phyloP scores from a whole-genome alignment of 2,797 vertebrate genomes.

The Oreortyx pictus region DNA sequence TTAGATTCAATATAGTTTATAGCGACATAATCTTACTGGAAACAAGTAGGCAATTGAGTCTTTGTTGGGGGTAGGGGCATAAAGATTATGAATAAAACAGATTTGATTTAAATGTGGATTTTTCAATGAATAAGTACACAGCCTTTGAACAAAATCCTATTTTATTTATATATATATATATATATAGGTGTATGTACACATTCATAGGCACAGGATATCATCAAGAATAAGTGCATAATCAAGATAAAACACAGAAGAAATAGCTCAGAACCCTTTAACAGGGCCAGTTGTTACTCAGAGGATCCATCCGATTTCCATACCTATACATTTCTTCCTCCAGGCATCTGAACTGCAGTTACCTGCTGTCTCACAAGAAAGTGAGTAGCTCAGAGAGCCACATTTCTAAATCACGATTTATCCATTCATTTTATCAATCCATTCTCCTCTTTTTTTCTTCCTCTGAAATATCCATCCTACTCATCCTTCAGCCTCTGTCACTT shows the following conservation, averaged over 20 bases:
- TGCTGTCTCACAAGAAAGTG: rapidly evolving
- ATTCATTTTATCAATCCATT: not conserved
- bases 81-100: not conserved
- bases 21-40: not conserved
- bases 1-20: not conserved
- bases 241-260: not conserved
- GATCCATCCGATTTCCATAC: not conserved
- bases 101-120: not conserved
- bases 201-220: not conserved
- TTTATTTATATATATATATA: not conserved
- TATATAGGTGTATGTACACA: not conserved
- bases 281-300: not conserved
- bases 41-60: not conserved
- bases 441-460: not conserved
- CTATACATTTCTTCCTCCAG: not conserved
- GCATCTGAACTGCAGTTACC: not conserved
- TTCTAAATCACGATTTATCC: not conserved
- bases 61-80: not conserved
- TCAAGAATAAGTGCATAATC: not conserved
- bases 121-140: not conserved
- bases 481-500: not conserved
- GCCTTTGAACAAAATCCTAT: not conserved
- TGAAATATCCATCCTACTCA: not conserved
- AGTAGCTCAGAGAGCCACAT: not conserved
- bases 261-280: not conserved